A percentile compares a stretch with the other conserved stretches of the same genome.
Evolutionary conservation across 1,140 invertebrate genomes (phyloP).

Genomic region (Caerostris darwini): DNA sequence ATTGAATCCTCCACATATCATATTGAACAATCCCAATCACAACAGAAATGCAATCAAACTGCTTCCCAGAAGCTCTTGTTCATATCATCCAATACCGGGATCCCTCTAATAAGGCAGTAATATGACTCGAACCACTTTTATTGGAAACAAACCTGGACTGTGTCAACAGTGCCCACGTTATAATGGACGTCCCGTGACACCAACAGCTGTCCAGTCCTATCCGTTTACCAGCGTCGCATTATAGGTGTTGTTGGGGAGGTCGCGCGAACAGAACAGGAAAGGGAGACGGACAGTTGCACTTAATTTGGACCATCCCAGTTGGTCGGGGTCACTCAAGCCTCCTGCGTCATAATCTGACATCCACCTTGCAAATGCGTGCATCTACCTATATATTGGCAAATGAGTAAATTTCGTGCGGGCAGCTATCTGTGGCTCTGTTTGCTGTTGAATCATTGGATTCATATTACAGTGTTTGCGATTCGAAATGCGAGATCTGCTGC

Average conservation of each 20-base stretch:
- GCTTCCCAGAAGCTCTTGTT: background rate
- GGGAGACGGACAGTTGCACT: slow-evolving; percentile 31
- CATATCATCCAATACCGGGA: background rate
- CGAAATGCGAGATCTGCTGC: background rate
- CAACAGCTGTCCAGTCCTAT: slow-evolving; percentile 37
- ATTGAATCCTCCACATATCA: too few species aligned
- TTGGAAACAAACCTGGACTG: background rate
- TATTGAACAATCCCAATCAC: too few species aligned
- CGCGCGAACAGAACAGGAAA: slow-evolving; percentile 29
- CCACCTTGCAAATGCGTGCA: slow-evolving; percentile 26
- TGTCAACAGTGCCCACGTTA: slow-evolving; percentile 30
- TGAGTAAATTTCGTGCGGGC: slow-evolving; percentile 20
- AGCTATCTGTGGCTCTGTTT: background rate
- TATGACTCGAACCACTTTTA: slow-evolving; percentile 44
- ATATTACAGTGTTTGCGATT: background rate
- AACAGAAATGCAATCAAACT: too few species aligned
- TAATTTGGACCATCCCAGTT: slow-evolving; percentile 37
- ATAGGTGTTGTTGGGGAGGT: background rate
- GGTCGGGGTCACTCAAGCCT: background rate
- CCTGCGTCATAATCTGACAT: slow-evolving; percentile 38
- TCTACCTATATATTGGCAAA: slow-evolving; percentile 5
- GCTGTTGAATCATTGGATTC: background rate
- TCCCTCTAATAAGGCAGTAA: background rate
- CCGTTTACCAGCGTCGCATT: slow-evolving; percentile 40
- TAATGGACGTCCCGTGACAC: slow-evolving; percentile 53